Evolutionary conservation across 1,140 invertebrate species (phyloP), one percentile per base, ranked within the genome.

Genomic region (Leptinotarsa texana): DNA sequence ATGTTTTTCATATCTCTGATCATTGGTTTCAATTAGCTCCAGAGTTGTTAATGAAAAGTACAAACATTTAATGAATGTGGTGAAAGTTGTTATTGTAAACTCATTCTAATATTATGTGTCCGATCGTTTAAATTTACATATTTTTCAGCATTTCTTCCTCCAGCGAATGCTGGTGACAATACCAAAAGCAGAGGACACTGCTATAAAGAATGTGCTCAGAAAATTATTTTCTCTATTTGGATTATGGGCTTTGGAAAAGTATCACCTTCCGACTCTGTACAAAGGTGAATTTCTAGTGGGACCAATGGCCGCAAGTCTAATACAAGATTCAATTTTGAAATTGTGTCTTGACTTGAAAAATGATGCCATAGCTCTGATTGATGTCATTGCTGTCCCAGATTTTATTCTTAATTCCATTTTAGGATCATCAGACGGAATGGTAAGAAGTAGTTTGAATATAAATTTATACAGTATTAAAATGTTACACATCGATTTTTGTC

Each of bases 331-430:
- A 24, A 91, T 94, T 65, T 82, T 93, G 62, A 80, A 86, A 72
- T 82, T 93, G 63, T 94, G 92, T 81, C 75, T 76, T 6, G 86
- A 89, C 74, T 80, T 95, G 21, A 94, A 93, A 85, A 86, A 90
- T 77, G 92, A 96, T 75, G 90, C 92, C 48, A 88, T 95, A 8
- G 83, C 90, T 15, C 86, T 95, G 61, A 92, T 92, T 1, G 96
- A 98, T 88, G 91, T 91, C 1, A 88, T 98, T 73, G 94, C 95
- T 18, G 95, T 95, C 2, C 92, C 94, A 17, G 96, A 98, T 88
- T 96, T 93, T 83, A 90, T 94, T 78, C 83, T 96, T 0, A 93
- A 94, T 81, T 96, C 94, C 6, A 90, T 91, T 17, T 86, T 96
- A 15, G 95, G 94, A 67, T 87, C 88, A 80, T 90, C 93, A 3